These are phyloP conservation scores for Poicephalus meyeri DNA, from an alignment of 2,113 vertebrate genomes.

Conservation along the genomic window DNA sequence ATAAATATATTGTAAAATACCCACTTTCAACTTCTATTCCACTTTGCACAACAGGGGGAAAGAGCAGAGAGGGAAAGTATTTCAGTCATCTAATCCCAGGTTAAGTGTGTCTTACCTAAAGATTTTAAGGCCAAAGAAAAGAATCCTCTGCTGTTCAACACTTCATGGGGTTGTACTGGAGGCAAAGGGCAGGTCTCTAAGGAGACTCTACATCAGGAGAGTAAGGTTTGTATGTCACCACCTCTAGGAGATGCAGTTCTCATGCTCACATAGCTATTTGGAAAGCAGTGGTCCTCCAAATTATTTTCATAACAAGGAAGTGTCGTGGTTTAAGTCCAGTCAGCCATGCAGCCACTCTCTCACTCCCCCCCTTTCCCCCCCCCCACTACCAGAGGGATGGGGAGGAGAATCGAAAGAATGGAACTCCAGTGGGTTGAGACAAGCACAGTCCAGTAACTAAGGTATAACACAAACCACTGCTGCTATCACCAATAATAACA, in stretches of 20 bases:
- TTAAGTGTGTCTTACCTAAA: background rate
- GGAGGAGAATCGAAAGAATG: too few species aligned
- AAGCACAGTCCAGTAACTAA: too few species aligned
- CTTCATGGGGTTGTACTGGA: background rate
- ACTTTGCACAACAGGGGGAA: background rate
- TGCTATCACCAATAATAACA: too few species aligned
- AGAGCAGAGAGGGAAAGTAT: background rate
- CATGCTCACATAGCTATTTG: background rate
- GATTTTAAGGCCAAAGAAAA: background rate
- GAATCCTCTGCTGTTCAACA: background rate
- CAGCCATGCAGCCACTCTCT: too few species aligned
- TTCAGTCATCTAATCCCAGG: background rate
- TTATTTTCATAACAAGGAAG: background rate
- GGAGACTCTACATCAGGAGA: background rate
- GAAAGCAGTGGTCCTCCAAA: background rate
- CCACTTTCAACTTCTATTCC: background rate
- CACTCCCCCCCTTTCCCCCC: too few species aligned
- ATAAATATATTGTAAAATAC: background rate
- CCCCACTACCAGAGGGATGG: too few species aligned
- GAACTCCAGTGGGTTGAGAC: too few species aligned
- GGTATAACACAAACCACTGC: too few species aligned
- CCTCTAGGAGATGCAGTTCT: background rate
- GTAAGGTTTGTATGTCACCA: background rate
- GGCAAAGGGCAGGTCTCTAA: background rate
- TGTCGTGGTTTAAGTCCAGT: too few species aligned